Evolutionary conservation across 1,140 invertebrate genomes (phyloP).

Genomic region (Hycleus cichorii): DNA sequence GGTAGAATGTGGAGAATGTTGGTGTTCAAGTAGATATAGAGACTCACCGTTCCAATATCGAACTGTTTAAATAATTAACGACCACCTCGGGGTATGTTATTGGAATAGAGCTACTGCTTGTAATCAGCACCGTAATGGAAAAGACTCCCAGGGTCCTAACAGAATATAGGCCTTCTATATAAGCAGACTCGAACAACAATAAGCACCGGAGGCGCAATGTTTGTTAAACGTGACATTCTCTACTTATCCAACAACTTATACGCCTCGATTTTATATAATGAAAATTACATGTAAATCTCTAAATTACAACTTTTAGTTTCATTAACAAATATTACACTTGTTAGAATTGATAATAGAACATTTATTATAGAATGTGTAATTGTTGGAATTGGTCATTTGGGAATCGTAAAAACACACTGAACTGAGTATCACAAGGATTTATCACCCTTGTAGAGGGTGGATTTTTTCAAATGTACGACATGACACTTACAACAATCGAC

Average conservation of each 20-base stretch:
- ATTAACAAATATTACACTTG: conserved; percentile 2
- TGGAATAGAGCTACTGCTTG: conserved; percentile 17
- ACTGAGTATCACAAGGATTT: conserved; percentile 3
- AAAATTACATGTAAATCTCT: too few species aligned
- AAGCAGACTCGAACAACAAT: background rate
- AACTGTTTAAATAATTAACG: conserved; percentile 20
- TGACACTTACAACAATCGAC: too few species aligned
- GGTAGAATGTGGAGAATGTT: conserved; percentile 1
- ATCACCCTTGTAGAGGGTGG: background rate
- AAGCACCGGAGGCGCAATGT: conserved; percentile 14
- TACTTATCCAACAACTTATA: background rate
- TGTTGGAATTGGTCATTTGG: conserved; percentile 5
- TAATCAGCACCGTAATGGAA: conserved; percentile 18
- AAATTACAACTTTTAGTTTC: background rate
- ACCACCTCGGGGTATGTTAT: conserved; percentile 13
- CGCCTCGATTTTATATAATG: too few species aligned
- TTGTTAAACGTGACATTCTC: conserved; percentile 19
- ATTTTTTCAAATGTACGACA: too few species aligned
- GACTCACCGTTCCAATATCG: conserved; percentile 6
- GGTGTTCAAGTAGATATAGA: conserved; percentile 5
- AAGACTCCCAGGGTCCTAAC: conserved; percentile 14
- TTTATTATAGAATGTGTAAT: conserved; percentile 8
- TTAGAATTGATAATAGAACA: conserved; percentile 8
- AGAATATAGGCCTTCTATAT: background rate
- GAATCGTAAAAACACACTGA: conserved; percentile 7